These are phyloP conservation scores for Sebastes fasciatus DNA, from an alignment of 2,113 vertebrate genomes.

Conservation along the genomic window DNA sequence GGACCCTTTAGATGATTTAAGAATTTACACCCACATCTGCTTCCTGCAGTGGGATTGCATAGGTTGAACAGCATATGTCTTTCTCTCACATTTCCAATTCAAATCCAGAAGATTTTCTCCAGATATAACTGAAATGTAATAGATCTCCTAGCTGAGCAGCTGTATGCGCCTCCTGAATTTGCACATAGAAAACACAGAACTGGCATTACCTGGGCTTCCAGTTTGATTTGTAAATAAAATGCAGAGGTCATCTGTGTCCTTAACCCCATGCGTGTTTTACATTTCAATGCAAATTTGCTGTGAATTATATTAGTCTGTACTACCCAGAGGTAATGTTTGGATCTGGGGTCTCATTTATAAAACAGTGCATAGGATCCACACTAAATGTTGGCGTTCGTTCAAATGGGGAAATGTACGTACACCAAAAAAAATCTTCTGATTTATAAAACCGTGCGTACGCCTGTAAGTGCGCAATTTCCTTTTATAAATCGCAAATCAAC, in stretches of 20 bases:
- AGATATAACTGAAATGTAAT: not conserved
- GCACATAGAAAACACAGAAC: not conserved
- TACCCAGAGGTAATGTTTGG: not conserved
- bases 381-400: too few relatives aligned
- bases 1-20: constrained; percentile 3
- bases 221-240: not conserved
- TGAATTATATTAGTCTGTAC: not conserved
- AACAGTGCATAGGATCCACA: too few relatives aligned
- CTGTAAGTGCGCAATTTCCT: too few relatives aligned
- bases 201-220: not conserved
- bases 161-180: too few relatives aligned
- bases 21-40: constrained; percentile 10
- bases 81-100: not conserved
- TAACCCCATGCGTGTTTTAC: not conserved
- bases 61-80: constrained; percentile 6
- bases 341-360: not conserved
- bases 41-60: not conserved
- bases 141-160: not conserved
- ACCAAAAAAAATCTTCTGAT: too few relatives aligned
- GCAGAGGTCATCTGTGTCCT: not conserved
- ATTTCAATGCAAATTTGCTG: not conserved
- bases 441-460: too few relatives aligned
- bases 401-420: too few relatives aligned
- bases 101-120: constrained; percentile 15
- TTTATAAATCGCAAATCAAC: too few relatives aligned